These are phyloP conservation scores for Clavelina lepadiformis DNA, from an alignment of 23 tunicate species.

Conservation along the genomic window DNA sequence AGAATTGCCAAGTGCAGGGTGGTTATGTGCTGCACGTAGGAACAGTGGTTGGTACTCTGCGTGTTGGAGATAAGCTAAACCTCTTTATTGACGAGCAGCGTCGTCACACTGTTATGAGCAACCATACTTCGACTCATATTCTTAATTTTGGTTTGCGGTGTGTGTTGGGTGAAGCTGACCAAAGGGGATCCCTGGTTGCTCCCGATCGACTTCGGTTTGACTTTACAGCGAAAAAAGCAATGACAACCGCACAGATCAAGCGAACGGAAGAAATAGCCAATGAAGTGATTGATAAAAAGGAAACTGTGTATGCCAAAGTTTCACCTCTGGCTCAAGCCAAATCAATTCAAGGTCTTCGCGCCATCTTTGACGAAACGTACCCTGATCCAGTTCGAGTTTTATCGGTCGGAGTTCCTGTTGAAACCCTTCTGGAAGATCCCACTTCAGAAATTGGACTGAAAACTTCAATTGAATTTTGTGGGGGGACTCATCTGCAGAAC, in stretches of 20 bases:
- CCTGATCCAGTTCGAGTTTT: constrained; percentile 97
- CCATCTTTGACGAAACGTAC: constrained; percentile 96
- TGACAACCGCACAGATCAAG: constrained; percentile 67
- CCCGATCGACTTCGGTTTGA: constrained; percentile 92
- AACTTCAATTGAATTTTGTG: constrained; percentile 96
- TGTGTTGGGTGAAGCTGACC: constrained; percentile 93
- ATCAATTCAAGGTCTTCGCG: constrained; percentile 95
- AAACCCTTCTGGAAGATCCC: constrained; percentile 50
- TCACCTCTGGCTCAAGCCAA: constrained; percentile 65
- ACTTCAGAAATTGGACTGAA: constrained; percentile 51
- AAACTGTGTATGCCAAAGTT: constrained; percentile 47
- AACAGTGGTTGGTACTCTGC: constrained; percentile 73
- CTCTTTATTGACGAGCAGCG: constrained; percentile 68
- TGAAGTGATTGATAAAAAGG: constrained; percentile 43
- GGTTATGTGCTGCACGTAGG: constrained; percentile 97
- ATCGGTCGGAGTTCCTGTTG: constrained; percentile 79
- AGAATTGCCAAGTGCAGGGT: constrained; percentile 92
- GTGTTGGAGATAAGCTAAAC: constrained; percentile 61
- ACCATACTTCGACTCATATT: constrained; percentile 90
- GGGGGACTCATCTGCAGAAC: constrained; percentile 87
- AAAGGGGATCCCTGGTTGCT: constrained; percentile 89
- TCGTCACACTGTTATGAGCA: constrained; percentile 66
- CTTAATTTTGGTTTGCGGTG: constrained; percentile 87
- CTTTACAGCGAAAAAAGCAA: constrained; percentile 88
- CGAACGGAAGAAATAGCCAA: constrained; percentile 71